Base-by-base conservation (phyloP, 2,888 invertebrate species). In the Chrysomela aeneicollis region DNA sequence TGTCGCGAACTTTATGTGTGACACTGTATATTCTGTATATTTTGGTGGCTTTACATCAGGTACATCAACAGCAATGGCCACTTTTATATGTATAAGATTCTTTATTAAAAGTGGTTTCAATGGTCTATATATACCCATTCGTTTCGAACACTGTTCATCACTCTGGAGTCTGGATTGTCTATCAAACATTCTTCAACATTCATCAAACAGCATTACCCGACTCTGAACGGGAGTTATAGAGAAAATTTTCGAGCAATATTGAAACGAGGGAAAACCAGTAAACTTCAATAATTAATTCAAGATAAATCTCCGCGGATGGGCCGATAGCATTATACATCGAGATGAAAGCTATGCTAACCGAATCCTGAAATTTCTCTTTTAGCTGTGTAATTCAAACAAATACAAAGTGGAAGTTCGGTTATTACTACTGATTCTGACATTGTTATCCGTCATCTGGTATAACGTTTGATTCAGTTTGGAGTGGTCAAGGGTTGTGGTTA, bases 361-460 rank as follows among this genome's bases (percentile, higher is more conserved):
- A 70, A 73, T 70, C 71, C 73, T 69, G 72, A 72, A 74, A 76
- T 78, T 77, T 71, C 76, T 61, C 63, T 70, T 59, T 73, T 76
- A 73, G 76, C 76, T 76, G 76, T 64, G 50, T 68, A 74, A 74
- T 76, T 73, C 74, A 77, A 77, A 76, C 77, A 77, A 77, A 74
- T 76, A 73, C 68, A 69, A 74, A 76, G 72, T 71, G 77, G 77
- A 77, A 77, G 77, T 76, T 73, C 70, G 70, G 71, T 74, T 73
- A 71, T 70, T 74, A 74, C 76, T 76, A 76, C 76, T 75, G 76
- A 76, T 76, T 76, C 71, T 67, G 71, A 69, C 69, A 76, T 76
- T 59, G 15, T 15, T 42, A 8, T n/a, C 42, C 42, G 6, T n/a
- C 15, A 10, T 35, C 32, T 2, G 10, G 32, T 9, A n/a, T n/a